Percentiles rank a stretch among this genome's conserved stretches.
phyloP scores from a whole-genome alignment of 2,113 vertebrate genomes.

The Mus musculus region GRCm39 chr1:177178001-177178500 shows the following conservation, averaged over 20 bases:
- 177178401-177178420: conserved; percentile 49
- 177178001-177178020: background rate
- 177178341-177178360: background rate
- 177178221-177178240: background rate
- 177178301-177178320: background rate
- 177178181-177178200: background rate
- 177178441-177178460: too few species aligned
- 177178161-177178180: background rate
- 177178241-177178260: background rate
- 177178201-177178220: background rate
- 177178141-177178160: background rate
- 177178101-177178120: background rate
- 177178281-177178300: background rate
- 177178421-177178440: background rate
- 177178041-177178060: background rate
- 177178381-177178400: background rate
- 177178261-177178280: background rate
- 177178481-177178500: conserved; percentile 23
- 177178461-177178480: too few species aligned
- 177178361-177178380: conserved; percentile 36
- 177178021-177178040: background rate
- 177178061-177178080: background rate
- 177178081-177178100: background rate
- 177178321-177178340: background rate
- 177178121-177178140: background rate